Evolutionary conservation across 2,888 invertebrate species (phyloP).

Genomic region (Zelleria hepariella): DNA sequence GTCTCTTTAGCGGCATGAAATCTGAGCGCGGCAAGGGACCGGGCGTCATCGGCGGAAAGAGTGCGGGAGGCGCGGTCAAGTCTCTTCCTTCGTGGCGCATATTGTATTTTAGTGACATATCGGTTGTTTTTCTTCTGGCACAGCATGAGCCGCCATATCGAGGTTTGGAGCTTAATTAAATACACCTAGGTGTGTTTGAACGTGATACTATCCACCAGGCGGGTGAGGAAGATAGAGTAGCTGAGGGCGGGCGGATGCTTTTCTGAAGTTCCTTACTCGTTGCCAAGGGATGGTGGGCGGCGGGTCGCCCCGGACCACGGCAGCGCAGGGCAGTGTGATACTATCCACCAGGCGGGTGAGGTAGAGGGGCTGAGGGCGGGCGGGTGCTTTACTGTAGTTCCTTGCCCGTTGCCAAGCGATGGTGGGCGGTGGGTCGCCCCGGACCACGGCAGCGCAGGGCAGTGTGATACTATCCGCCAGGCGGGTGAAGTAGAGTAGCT

Average conservation of each 20-base stretch:
- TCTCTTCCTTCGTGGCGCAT: too few relatives aligned
- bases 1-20: too few relatives aligned
- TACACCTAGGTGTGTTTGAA: background rate
- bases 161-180: too few relatives aligned
- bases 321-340: slow-evolving; percentile 87
- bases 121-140: too few relatives aligned
- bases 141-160: too few relatives aligned
- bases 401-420: slow-evolving; percentile 78
- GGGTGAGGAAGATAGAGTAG: slow-evolving; percentile 55
- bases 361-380: background rate
- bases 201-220: slow-evolving; percentile 80
- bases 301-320: slow-evolving; percentile 76
- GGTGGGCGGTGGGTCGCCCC: slow-evolving; percentile 75
- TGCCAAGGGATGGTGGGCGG: slow-evolving; percentile 78
- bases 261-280: slow-evolving; percentile 51
- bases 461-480: slow-evolving; percentile 84
- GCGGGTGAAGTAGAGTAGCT: slow-evolving; percentile 86
- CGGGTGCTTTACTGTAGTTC: background rate
- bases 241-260: background rate
- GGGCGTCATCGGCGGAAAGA: too few relatives aligned
- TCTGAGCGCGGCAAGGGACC: too few relatives aligned
- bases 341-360: slow-evolving; percentile 70
- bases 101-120: too few relatives aligned
- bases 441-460: slow-evolving; percentile 84
- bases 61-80: too few relatives aligned